A percentile compares a stretch with the other conserved stretches of the same genome.
These are phyloP conservation scores for Scaptomyza tumidula DNA, from an alignment of 2,888 invertebrate genomes.

Conservation along the genomic window DNA sequence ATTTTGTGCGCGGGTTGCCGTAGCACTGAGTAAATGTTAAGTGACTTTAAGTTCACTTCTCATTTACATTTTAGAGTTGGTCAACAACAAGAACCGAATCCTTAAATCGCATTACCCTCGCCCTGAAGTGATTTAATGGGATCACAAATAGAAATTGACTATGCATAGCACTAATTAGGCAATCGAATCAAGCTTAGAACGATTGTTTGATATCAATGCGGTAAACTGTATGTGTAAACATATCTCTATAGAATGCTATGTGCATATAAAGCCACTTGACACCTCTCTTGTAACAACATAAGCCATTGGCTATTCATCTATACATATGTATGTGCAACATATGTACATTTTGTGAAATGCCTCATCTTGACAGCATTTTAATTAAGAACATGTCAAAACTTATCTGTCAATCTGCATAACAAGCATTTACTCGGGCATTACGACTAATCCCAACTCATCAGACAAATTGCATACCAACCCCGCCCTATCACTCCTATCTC, in stretches of 20 bases:
- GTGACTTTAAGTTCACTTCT: slow-evolving; percentile 5
- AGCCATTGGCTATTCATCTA: slow-evolving; percentile 41
- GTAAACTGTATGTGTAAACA: neutral
- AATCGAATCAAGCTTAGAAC: slow-evolving; percentile 10
- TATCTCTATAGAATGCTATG: neutral
- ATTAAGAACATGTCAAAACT: slow-evolving; percentile 67
- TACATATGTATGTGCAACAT: neutral
- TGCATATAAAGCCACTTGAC: slow-evolving; percentile 16
- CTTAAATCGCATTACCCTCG: slow-evolving; percentile 6
- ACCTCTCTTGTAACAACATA: neutral
- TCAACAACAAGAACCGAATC: neutral
- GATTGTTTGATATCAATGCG: slow-evolving; percentile 11
- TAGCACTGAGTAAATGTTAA: slow-evolving; percentile 3
- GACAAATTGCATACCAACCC: slow-evolving; percentile 46
- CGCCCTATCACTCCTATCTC: neutral
- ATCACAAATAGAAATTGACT: neutral
- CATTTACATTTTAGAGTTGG: slow-evolving; percentile 22
- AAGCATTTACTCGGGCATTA: slow-evolving; percentile 45
- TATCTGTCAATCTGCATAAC: slow-evolving; percentile 58
- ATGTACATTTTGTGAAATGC: neutral
- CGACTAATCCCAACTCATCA: slow-evolving; percentile 26
- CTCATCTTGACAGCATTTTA: slow-evolving; percentile 72
- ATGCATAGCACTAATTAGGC: slow-evolving; percentile 11
- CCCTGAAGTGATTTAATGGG: slow-evolving; percentile 10
- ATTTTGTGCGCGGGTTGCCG: slow-evolving; percentile 18